Evolutionary conservation across 2,113 vertebrate species (phyloP).

Genomic region (Toxostoma redivivum): DNA sequence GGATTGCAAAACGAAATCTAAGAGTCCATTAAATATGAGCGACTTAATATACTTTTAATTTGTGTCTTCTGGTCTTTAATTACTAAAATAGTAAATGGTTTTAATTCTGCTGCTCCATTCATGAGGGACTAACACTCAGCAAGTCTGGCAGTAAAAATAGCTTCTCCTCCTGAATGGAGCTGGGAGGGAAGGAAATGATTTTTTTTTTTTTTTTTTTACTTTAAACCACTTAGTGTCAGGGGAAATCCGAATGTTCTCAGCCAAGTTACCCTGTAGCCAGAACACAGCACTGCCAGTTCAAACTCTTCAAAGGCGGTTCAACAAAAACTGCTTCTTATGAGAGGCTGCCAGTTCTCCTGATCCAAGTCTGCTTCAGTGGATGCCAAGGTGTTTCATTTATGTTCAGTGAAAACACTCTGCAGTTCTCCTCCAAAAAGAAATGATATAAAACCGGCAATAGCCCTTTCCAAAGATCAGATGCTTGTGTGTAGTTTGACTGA

Average conservation of each 20-base stretch:
- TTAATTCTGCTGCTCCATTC: conserved; percentile 18
- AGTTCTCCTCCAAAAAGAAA: conserved; percentile 24
- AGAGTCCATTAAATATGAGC: background rate
- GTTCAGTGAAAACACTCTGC: background rate
- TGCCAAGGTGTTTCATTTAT: conserved; percentile 60
- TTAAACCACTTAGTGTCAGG: conserved; percentile 26
- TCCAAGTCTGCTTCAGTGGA: conserved; percentile 28
- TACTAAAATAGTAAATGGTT: background rate
- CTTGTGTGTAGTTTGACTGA: background rate
- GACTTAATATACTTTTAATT: background rate
- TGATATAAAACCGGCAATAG: background rate
- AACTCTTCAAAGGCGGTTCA: conserved; percentile 50
- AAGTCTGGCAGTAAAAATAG: conserved; percentile 16
- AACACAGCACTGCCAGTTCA: conserved; percentile 47
- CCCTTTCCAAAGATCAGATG: conserved; percentile 8
- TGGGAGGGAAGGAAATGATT: background rate
- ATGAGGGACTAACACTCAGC: background rate
- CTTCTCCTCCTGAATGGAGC: conserved; percentile 5
- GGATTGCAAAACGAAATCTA: background rate
- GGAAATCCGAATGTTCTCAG: conserved; percentile 46
- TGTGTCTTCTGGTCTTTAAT: conserved; percentile 41
- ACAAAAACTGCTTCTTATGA: conserved; percentile 55
- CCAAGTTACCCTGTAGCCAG: conserved; percentile 53
- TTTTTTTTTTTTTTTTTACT: background rate
- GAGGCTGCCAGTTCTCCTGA: background rate